Conservation (phyloP, 2,797 vertebrate species). For the Podarcis lilfordi region DNA sequence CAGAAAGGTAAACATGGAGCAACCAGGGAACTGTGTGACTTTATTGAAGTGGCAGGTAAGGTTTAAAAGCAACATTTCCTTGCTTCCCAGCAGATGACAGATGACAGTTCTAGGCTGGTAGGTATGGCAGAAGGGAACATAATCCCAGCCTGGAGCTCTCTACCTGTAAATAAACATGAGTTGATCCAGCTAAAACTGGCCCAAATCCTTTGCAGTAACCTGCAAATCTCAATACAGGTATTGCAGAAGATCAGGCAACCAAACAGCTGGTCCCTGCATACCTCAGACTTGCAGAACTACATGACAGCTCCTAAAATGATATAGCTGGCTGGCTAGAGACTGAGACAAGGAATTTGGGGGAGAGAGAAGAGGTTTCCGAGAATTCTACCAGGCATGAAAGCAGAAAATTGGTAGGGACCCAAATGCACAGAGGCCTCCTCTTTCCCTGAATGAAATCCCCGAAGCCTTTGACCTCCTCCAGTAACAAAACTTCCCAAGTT, state of each 20-base stretch:
- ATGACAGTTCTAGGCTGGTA: fast-evolving
- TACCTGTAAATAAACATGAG: fast-evolving
- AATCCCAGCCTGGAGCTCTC: neutral
- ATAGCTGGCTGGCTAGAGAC: neutral
- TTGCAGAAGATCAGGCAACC: fast-evolving
- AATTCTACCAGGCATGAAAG: neutral
- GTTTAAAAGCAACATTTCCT: neutral
- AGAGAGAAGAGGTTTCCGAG: neutral
- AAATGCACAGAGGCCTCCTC: neutral
- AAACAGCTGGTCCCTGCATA: no score
- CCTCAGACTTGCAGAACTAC: neutral
- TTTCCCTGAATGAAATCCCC: neutral
- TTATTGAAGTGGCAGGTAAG: fast-evolving
- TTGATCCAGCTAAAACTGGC: fast-evolving
- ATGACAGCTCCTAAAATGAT: neutral
- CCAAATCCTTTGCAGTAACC: neutral
- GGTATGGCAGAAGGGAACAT: neutral
- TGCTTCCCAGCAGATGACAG: fast-evolving
- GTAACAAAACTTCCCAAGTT: neutral
- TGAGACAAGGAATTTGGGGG: neutral
- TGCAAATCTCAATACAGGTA: fast-evolving
- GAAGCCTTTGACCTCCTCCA: neutral
- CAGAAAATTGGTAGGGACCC: no score
- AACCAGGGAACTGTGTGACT: fast-evolving
- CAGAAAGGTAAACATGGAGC: neutral